These are phyloP conservation scores for Sesamia nonagrioides DNA, from an alignment of 1,140 invertebrate species.

Conservation along the genomic window DNA sequence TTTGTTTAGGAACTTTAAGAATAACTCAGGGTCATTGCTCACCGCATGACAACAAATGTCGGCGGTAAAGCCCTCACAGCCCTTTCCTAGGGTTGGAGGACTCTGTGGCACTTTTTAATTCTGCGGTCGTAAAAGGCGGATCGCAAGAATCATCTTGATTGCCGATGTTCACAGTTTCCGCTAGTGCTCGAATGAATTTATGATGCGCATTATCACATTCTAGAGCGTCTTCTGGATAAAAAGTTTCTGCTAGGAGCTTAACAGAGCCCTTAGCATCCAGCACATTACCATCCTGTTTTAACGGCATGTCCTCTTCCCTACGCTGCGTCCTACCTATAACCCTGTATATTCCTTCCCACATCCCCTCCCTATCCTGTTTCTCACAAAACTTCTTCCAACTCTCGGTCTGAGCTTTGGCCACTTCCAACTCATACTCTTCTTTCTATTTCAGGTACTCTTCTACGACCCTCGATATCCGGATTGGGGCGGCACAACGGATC, in stretches of 20 bases:
- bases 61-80: slow-evolving; percentile 31
- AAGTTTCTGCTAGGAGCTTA: slow-evolving; percentile 23
- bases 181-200: background rate
- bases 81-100: too few species aligned
- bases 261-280: slow-evolving; percentile 7
- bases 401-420: background rate
- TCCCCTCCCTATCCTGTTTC: slow-evolving; percentile 10
- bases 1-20: slow-evolving; percentile 7
- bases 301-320: slow-evolving; percentile 3
- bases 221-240: slow-evolving; percentile 35
- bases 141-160: background rate
- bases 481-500: too few species aligned
- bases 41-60: slow-evolving; percentile 34
- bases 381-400: slow-evolving; percentile 44
- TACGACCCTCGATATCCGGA: too few species aligned
- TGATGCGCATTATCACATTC: background rate
- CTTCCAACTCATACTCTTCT: slow-evolving; percentile 20
- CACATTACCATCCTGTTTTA: background rate
- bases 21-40: background rate
- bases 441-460: background rate
- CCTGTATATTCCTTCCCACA: slow-evolving; percentile 41
- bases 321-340: background rate
- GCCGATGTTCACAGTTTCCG: background rate
- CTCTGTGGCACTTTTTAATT: slow-evolving; percentile 1
- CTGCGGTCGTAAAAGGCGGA: slow-evolving; percentile 34